Percentiles rank a stretch among this genome's conserved stretches.
These are phyloP conservation scores for Bhutanitis thaidina DNA, from an alignment of 2,888 invertebrate species.

Conservation along the genomic window DNA sequence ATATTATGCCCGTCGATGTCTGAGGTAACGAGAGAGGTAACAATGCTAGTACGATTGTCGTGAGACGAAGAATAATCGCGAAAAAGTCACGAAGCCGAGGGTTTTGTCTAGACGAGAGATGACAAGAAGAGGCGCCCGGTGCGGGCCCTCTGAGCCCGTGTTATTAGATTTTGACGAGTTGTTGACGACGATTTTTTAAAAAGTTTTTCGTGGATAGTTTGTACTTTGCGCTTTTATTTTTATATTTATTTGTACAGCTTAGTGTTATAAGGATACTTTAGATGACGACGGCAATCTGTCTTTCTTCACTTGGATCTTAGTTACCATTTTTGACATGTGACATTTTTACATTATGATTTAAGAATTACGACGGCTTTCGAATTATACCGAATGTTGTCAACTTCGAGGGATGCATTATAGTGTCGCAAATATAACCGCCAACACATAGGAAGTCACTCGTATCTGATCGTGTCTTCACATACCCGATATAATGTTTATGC, in stretches of 20 bases:
- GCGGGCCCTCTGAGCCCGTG: conserved; percentile 45
- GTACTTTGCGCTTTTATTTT: not conserved
- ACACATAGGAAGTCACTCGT: too few species aligned
- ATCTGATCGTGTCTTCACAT: too few species aligned
- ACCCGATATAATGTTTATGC: too few species aligned
- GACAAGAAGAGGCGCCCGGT: conserved; percentile 44
- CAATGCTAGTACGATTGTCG: conserved; percentile 54
- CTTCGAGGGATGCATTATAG: too few species aligned
- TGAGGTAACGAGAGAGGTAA: conserved; percentile 43
- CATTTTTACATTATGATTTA: too few species aligned
- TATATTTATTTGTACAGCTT: conserved; percentile 2
- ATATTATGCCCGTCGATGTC: conserved; percentile 61
- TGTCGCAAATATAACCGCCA: too few species aligned
- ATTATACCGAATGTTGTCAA: too few species aligned
- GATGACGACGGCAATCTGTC: not conserved
- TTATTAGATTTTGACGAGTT: conserved; percentile 68
- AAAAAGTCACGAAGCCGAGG: conserved; percentile 67
- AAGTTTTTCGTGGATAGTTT: conserved; percentile 9
- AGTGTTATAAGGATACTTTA: not conserved
- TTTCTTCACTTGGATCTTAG: not conserved
- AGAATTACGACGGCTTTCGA: too few species aligned
- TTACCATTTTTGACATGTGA: too few species aligned
- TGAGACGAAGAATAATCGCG: conserved; percentile 64
- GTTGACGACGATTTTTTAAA: conserved; percentile 48
- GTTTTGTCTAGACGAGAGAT: conserved; percentile 70